These are phyloP conservation scores for Tricholaema leucomelas DNA, from an alignment of 2,113 vertebrate species.

Conservation along the genomic window DNA sequence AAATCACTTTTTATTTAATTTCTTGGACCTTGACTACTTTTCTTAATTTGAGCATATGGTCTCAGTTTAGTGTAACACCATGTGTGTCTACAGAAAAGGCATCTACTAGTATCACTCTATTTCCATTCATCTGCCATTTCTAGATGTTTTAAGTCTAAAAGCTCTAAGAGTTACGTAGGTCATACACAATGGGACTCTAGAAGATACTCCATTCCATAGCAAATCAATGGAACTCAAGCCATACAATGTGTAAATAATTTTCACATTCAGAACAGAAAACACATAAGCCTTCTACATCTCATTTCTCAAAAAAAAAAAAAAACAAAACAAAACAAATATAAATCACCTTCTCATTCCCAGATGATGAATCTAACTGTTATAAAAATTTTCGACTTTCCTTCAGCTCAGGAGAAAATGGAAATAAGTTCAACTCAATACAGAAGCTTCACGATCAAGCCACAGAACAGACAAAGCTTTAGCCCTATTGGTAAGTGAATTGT, in stretches of 20 bases:
- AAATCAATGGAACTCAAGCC: neutral
- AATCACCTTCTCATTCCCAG: neutral
- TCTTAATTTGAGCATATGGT: neutral
- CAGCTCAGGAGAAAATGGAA: neutral
- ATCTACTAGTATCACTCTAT: neutral
- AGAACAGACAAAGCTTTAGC: neutral
- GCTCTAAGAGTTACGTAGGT: neutral
- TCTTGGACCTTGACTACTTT: neutral
- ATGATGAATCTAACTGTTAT: neutral
- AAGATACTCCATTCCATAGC: neutral
- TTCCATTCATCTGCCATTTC: neutral
- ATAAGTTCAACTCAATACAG: neutral
- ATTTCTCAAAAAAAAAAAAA: neutral
- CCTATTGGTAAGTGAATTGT: neutral
- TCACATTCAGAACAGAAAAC: neutral
- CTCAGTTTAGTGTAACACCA: neutral
- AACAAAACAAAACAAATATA: no score
- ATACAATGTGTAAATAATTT: neutral
- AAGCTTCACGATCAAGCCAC: neutral
- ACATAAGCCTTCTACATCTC: accelerated
- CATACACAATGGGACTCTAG: neutral
- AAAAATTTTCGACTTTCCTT: neutral
- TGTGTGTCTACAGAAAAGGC: neutral
- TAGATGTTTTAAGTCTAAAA: neutral
- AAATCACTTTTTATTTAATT: neutral